Percentiles rank a stretch among this genome's conserved stretches.
Conservation (phyloP, 2,113 vertebrate species). For the Otocyon megalotis region DNA sequence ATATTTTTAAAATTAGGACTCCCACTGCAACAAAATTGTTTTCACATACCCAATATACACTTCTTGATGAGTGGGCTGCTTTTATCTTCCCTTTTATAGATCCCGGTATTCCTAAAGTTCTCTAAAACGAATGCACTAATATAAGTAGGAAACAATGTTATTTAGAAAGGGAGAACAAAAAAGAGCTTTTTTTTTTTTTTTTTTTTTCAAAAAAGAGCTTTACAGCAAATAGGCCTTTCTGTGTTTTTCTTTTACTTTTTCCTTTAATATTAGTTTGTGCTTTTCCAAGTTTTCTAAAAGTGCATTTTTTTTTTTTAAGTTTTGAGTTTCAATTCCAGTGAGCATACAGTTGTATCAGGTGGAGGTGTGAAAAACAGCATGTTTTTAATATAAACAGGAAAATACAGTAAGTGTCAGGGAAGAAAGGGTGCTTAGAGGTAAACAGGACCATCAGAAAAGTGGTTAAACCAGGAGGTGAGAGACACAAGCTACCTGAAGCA, state of each 20-base stretch:
- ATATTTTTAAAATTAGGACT: neutral
- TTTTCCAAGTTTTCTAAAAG: constrained; percentile 56
- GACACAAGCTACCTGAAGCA: neutral
- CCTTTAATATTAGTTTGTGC: constrained; percentile 5
- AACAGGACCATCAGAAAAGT: neutral
- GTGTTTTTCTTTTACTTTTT: neutral
- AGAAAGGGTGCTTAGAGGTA: neutral
- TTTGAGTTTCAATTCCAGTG: neutral
- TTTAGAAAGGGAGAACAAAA: neutral
- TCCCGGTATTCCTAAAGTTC: neutral
- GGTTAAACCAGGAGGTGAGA: neutral
- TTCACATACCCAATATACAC: neutral
- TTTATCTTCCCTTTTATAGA: neutral
- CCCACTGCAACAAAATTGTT: neutral
- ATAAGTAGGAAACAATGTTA: neutral
- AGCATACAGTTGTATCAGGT: neutral
- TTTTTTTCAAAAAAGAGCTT: neutral
- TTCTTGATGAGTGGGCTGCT: neutral
- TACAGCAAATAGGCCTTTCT: neutral
- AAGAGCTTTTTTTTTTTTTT: too few species aligned
- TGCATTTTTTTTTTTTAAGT: neutral
- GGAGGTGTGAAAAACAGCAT: neutral
- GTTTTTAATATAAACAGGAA: constrained; percentile 3
- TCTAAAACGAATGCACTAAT: neutral
- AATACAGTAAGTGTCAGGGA: neutral